Percentiles rank a stretch among this genome's conserved stretches.
Conservation (phyloP, 2,113 vertebrate species). For the Pelmatolapia mariae region DNA sequence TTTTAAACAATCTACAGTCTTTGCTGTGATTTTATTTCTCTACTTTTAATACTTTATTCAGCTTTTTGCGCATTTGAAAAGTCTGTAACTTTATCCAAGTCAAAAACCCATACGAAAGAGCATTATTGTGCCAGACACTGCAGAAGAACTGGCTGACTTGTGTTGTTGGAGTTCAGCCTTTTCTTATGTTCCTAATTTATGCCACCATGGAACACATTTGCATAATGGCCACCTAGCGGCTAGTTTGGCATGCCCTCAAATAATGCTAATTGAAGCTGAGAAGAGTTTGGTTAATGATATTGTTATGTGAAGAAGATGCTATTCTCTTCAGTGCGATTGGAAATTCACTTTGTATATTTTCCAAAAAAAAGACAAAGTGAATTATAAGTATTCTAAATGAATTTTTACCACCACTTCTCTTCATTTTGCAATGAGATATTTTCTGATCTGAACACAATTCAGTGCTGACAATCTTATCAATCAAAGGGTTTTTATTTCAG, state of each 20-base stretch:
- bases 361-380: neutral
- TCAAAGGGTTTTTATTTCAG: neutral
- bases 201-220: neutral
- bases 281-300: neutral
- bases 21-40: neutral
- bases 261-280: neutral
- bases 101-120: neutral
- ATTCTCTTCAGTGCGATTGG: neutral
- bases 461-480: neutral
- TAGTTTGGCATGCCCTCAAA: neutral
- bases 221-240: neutral
- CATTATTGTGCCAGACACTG: neutral
- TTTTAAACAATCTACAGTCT: neutral
- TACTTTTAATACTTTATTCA: neutral
- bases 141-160: neutral
- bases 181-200: neutral
- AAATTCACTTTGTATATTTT: neutral
- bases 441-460: neutral
- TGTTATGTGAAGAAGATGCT: neutral
- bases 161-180: neutral
- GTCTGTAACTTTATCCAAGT: neutral
- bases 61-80: neutral
- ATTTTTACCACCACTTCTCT: neutral
- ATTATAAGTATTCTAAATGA: neutral
- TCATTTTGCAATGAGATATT: neutral